phyloP scores from a whole-genome alignment of 2,888 invertebrate species.

The Allolobophora icterica region DNA sequence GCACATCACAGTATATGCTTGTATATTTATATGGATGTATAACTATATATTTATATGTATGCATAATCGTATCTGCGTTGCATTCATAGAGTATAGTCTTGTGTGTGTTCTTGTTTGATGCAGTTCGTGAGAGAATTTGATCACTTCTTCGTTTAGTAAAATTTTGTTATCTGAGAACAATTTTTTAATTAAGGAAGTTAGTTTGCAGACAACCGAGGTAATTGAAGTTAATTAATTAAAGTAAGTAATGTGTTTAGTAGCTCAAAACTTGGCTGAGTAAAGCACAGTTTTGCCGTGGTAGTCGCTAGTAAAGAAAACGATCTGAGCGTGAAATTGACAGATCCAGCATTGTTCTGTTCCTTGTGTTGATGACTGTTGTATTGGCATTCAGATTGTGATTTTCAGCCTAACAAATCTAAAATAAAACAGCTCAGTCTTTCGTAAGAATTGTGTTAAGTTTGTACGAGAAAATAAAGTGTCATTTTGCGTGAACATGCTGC shows the following conservation, averaged over 20 bases:
- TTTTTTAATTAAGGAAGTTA: conserved; percentile 12
- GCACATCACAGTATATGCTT: conserved; percentile 9
- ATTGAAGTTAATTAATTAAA: not conserved
- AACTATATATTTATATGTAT: conserved; percentile 26
- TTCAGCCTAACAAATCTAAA: not conserved
- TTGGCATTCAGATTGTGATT: not conserved
- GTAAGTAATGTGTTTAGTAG: not conserved
- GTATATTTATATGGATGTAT: conserved; percentile 9
- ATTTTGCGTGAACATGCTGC: not conserved
- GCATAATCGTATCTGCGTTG: not conserved
- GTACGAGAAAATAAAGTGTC: not conserved
- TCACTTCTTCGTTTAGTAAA: not conserved
- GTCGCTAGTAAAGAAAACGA: not conserved
- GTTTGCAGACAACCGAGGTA: not conserved
- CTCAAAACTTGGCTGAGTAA: not conserved
- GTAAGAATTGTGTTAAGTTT: conserved; percentile 1
- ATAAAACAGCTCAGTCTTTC: conserved; percentile 13
- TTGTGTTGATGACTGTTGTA: not conserved
- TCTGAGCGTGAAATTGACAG: not conserved
- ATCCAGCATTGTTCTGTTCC: not conserved
- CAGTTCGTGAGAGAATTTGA: not conserved
- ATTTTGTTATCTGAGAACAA: not conserved
- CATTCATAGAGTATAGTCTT: not conserved
- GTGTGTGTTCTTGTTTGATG: not conserved
- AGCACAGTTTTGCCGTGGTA: not conserved